Base-by-base conservation (phyloP, 1,140 invertebrate species). In the Hylaeus anthracinus region DNA sequence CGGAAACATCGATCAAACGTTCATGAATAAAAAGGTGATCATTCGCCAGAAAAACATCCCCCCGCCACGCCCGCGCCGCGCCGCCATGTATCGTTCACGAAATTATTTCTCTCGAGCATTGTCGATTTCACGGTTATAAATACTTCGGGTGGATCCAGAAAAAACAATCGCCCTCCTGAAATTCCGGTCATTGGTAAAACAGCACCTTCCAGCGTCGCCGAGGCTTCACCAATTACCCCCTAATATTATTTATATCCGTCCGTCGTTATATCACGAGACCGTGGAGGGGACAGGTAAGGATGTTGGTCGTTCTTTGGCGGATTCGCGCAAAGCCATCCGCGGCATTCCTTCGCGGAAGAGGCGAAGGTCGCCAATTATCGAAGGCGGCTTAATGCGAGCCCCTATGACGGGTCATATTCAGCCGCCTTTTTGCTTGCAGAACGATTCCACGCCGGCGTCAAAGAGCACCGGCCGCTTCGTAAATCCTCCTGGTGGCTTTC, bases 301-400 rank as follows among this genome's bases (percentile, higher is more conserved):
- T 53, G 73, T 51, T 55, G 39, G 15, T 72, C 48, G 63, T 81
- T 81, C 84, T 86, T 86, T 58, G 80, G 73, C 69, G 64, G 72
- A 80, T 86, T 83, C 77, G 61, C 80, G 82, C 83, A 89, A 89
- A 88, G 86, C 84, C 82, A 76, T 77, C 79, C 69, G 80, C 56
- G 76, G 67, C 84, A 79, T 86, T 93, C 91, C 91, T 93, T 93
- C 91, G 90, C 84, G 87, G 91, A 93, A 93, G 86, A 90, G 89
- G 86, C 84, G 89, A 91, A 91, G 91, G 88, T 89, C 90, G 92
- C 90, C 91, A 93, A 92, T 93, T 92, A 92, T 92, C 91, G 86
- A 90, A 90, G 89, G 89, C 89, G 90, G 88, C 82, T 90, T 89
- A 88, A 89, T 88, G 83, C 88, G 81, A 89, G 89, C 79, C 79